Evolutionary conservation across 2,888 invertebrate species (phyloP).

Genomic region (Megastigmus dorsalis): DNA sequence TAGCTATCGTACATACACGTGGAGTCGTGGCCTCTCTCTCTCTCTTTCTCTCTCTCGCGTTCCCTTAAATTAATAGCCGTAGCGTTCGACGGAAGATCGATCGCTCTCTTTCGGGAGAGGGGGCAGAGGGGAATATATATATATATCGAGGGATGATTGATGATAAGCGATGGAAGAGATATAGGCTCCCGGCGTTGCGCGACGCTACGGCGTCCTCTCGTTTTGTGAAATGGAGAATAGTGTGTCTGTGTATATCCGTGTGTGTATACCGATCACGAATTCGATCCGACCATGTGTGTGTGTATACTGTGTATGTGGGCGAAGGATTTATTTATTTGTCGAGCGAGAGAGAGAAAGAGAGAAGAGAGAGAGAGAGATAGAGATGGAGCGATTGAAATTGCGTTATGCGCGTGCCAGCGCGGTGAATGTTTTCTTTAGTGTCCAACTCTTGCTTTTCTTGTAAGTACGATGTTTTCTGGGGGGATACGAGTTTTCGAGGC

Average conservation of each 20-base stretch:
- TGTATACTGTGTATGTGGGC: no score
- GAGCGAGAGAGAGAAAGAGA: not conserved
- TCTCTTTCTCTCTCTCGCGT: not conserved
- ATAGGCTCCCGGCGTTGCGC: slow-evolving; percentile 30
- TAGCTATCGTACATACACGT: no score
- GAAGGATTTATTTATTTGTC: slow-evolving; percentile 33
- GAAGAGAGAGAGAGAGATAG: not conserved
- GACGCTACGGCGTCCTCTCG: slow-evolving; percentile 2
- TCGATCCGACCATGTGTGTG: not conserved
- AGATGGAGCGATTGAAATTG: not conserved
- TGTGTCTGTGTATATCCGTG: no score
- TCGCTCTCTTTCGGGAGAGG: slow-evolving; percentile 10
- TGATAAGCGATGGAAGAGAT: slow-evolving; percentile 49
- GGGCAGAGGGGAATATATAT: no score
- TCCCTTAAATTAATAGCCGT: slow-evolving; percentile 47
- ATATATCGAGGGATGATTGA: slow-evolving; percentile 48
- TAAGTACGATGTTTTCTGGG: no score
- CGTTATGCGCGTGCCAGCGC: no score
- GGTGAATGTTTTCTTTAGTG: no score
- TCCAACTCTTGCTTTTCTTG: no score
- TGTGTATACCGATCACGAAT: no score
- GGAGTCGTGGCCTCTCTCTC: not conserved
- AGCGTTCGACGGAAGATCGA: slow-evolving; percentile 51
- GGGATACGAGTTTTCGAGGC: not conserved
- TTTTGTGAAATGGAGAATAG: no score